phyloP scores from a whole-genome alignment of 2,888 invertebrate species.

The Drosophila austrosaltans region DNA sequence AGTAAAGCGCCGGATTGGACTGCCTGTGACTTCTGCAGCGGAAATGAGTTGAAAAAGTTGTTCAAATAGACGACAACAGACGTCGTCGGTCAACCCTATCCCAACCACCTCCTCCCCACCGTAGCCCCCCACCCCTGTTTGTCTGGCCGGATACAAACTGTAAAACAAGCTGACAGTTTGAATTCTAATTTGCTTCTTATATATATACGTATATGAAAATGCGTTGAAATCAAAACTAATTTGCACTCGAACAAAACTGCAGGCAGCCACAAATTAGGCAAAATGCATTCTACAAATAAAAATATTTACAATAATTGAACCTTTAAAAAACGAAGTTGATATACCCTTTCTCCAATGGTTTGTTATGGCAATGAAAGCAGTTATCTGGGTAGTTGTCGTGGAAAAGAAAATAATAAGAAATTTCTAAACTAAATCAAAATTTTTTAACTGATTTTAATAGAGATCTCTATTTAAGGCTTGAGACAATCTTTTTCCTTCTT shows the following conservation, averaged over 20 bases:
- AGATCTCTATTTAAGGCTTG: too few relatives aligned
- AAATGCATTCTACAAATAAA: not conserved
- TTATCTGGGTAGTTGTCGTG: too few relatives aligned
- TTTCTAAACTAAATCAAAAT: too few relatives aligned
- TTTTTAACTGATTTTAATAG: too few relatives aligned
- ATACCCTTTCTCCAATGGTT: too few relatives aligned
- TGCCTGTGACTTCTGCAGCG: conserved; percentile 68
- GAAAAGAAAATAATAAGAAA: too few relatives aligned
- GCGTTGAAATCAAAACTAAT: conserved; percentile 68
- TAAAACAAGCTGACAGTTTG: conserved; percentile 72
- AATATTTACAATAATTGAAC: not conserved
- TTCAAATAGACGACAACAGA: conserved; percentile 71
- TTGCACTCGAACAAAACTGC: conserved; percentile 43
- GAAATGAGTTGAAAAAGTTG: conserved; percentile 81
- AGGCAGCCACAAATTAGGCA: conserved; percentile 28
- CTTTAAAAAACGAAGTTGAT: not conserved
- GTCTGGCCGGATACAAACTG: conserved; percentile 71
- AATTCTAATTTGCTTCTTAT: conserved; percentile 20
- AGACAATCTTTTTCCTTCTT: too few relatives aligned
- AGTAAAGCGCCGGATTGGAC: not conserved
- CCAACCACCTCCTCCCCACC: not conserved
- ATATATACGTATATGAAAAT: not conserved
- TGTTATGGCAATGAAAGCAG: too few relatives aligned
- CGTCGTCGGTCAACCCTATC: conserved; percentile 35
- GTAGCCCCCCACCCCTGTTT: not conserved